Evolutionary conservation across 2,888 invertebrate species (phyloP), one percentile per base, ranked within the genome.

Genomic region (Pyrrhopygopsis socrates): DNA sequence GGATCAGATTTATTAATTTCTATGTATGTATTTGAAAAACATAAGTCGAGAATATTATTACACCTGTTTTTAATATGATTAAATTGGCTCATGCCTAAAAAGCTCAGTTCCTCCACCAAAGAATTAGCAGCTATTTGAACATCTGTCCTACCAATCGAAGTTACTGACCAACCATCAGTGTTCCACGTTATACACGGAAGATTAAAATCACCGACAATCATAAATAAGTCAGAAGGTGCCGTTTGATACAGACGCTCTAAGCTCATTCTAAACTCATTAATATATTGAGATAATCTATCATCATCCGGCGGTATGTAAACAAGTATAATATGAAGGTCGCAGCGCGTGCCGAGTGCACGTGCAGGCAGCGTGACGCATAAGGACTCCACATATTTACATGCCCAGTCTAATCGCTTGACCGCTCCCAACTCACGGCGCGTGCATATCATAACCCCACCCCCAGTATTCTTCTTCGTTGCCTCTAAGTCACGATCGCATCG

Each of bases 21-120:
- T n/a, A 54, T 13, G 5, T n/a, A 54, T 20, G 54, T 2, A 58
- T 41, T 75, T 13, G 67, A 71, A 45, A 81, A 68, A 58, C 74
- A 68, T 24, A 81, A 27, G 38, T 81, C 68, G 4, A 81, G 29
- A 27, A 45, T 41, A 9, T 58, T 75, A 5, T 38, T 58, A 11
- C 24, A 20, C 2, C 2, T 34, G 38, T 75, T 75, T 24, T 3
- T 22, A 13, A 75, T 24, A 22, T 2, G n/a, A 41, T 67, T 58
- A 18, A 34, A 75, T 58, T 75, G 74, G n/a, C 2, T 34, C n/a
- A 75, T 24, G 24, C 22, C 20, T 41, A 38, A 24, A 24, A 30
- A 65, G 60, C 81, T 13, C 38, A 63, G 4, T 9, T 63, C 60
- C 29, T 63, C 60, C 2, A 18, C 27, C 15, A 63, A 63, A 15